Base-by-base conservation (phyloP, 2,797 vertebrate species). In the Neostethus bicornis region DNA sequence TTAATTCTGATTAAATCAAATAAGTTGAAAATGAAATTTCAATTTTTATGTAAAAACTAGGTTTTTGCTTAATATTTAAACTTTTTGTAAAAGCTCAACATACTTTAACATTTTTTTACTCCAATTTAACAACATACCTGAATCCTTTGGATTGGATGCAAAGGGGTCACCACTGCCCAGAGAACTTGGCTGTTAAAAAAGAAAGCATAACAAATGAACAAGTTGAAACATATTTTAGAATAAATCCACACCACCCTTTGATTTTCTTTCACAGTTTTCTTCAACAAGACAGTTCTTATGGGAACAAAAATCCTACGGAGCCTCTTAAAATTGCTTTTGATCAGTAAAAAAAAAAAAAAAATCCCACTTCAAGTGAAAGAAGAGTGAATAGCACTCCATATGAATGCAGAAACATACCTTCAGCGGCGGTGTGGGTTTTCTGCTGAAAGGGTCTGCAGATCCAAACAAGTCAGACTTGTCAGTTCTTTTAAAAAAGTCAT, bases 401-500 rank as follows among this genome's bases (percentile, higher is more conserved):
- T 14, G 0, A 45, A 14, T 17, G 35, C 12, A 45, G 35, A 50
- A 0, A 51, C 0, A 90, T 85, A 98, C 96, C 93, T 96, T 96
- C 24, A 91, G 72, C 17, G 93, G 90, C 1, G 91, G 87, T 10
- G 92, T 69, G 1, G 94, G 87, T 64, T 87, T 93, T 80, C 93
- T 96, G 12, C 85, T 83, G 66, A 97, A 97, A 1, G 93, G 92
- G 52, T 98, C 97, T 2, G 94, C 91, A 16, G 85, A 85, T 69
- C 90, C 92, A 81, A 99, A 98, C 0, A 92, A 83, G 77, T 96
- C 94, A 0, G 87, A 84, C 87, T 93, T 94, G 67, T 86, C 87
- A 1, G 89, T 85, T 46, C 91, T 95, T 85, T 93, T 95, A 75
- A 96, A 95, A 63, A 96, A 95, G 79, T 96, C 94, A 0, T 95